Conservation (phyloP, 2,113 vertebrate species). For the Aspiorhynchus laticeps region DNA sequence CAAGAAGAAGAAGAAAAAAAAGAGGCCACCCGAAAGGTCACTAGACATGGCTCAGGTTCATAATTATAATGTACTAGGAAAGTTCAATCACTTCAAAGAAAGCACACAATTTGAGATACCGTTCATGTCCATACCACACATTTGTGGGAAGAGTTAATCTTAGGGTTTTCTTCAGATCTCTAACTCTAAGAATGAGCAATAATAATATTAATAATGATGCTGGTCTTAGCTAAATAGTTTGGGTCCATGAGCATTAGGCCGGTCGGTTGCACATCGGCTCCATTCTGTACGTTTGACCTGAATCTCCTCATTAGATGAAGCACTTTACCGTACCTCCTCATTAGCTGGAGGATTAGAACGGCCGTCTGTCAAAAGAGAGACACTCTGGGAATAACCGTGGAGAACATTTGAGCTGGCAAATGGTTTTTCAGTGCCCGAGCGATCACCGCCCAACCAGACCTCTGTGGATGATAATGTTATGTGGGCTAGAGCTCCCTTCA, state of each 20-base stretch:
- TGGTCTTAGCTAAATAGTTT: neutral
- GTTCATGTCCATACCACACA: neutral
- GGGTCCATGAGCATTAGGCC: neutral
- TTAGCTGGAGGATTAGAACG: neutral
- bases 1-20: neutral
- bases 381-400: neutral
- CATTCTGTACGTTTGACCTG: neutral
- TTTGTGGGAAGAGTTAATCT: neutral
- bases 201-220: neutral
- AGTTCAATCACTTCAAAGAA: neutral
- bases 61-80: neutral
- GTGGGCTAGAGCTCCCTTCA: neutral
- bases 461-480: neutral
- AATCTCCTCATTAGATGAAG: constrained; percentile 22
- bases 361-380: constrained; percentile 11
- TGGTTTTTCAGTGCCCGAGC: neutral
- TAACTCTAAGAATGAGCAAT: neutral
- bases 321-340: neutral
- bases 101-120: neutral
- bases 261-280: neutral
- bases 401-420: neutral
- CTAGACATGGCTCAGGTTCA: neutral
- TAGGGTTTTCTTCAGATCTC: neutral
- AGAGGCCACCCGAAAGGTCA: neutral
- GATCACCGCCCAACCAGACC: neutral